Conservation (phyloP, 2,888 invertebrate species). For the Brenthis daphne region DNA sequence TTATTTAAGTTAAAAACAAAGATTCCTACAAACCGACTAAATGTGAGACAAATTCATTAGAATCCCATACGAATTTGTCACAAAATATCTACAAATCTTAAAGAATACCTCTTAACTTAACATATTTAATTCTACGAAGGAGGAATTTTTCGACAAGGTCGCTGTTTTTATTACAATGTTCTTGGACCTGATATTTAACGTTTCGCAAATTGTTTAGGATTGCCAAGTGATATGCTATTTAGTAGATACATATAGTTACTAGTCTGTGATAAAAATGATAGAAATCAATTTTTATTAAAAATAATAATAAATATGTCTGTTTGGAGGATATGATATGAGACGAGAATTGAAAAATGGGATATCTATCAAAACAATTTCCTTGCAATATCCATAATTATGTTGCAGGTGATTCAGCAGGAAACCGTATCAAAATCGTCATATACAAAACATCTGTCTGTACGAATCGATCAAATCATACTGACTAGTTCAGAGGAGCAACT, state of each 20-base stretch:
- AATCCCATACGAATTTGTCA: constrained; percentile 66
- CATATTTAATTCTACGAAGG: constrained; percentile 25
- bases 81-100: constrained; percentile 40
- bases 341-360: constrained; percentile 8
- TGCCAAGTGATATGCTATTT: neutral
- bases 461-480: constrained; percentile 43
- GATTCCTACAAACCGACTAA: constrained; percentile 58
- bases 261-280: neutral
- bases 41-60: constrained; percentile 69
- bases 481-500: constrained; percentile 59
- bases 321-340: neutral
- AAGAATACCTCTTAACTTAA: constrained; percentile 23
- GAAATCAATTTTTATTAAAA: neutral
- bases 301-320: neutral
- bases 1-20: constrained; percentile 51
- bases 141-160: constrained; percentile 27
- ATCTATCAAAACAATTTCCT: constrained; percentile 25
- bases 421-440: constrained; percentile 38
- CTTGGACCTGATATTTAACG: constrained; percentile 13
- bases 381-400: constrained; percentile 30
- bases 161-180: constrained; percentile 27
- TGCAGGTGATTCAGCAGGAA: constrained; percentile 44
- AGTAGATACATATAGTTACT: too few relatives aligned
- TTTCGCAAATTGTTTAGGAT: constrained; percentile 10
- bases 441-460: constrained; percentile 57